These are phyloP conservation scores for Microcebus tavaratra DNA, from an alignment of 2,113 vertebrate species.

Conservation along the genomic window DNA sequence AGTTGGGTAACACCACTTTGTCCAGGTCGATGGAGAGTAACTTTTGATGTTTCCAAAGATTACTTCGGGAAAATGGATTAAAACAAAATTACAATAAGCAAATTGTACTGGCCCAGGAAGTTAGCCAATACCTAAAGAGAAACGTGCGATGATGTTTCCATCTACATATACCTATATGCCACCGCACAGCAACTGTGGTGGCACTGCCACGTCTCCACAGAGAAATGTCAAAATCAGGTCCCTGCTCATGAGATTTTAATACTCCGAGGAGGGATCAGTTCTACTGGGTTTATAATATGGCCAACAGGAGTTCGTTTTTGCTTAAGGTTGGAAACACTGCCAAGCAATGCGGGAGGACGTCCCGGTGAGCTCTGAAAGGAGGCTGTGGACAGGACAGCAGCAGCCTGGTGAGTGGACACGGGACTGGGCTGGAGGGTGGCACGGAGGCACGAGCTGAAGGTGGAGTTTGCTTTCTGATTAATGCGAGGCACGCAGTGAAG, in stretches of 20 bases:
- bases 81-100: constrained; percentile 55
- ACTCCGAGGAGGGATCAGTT: background rate
- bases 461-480: background rate
- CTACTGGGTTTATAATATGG: background rate
- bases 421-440: too few relatives aligned
- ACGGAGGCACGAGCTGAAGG: rapidly evolving
- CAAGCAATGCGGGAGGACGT: background rate
- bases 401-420: rapidly evolving
- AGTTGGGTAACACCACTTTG: constrained; percentile 94
- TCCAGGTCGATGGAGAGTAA: constrained; percentile 97
- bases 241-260: rapidly evolving
- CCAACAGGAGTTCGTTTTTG: background rate
- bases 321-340: background rate
- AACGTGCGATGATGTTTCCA: background rate
- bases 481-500: background rate
- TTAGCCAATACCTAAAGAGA: background rate
- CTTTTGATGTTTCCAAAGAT: constrained; percentile 99
- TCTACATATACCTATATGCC: background rate
- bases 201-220: background rate
- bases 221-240: rapidly evolving
- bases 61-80: constrained; percentile 84
- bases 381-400: rapidly evolving
- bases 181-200: rapidly evolving
- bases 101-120: background rate
- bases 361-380: background rate